Conservation (phyloP, 1,140 invertebrate genomes). For the Bombus fervidus region DNA sequence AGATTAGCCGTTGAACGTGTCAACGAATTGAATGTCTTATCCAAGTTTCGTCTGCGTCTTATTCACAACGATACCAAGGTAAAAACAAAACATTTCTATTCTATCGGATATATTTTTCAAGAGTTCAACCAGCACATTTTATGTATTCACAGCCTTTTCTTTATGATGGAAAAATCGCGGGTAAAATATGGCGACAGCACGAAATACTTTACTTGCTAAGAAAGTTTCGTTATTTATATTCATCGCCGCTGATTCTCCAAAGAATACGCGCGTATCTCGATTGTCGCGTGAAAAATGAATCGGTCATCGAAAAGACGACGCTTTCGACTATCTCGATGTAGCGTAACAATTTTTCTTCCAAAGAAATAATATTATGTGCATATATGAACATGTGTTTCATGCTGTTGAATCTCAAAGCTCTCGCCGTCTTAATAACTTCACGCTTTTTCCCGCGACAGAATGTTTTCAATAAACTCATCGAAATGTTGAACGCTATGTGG, state of each 20-base stretch:
- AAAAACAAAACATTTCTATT: constrained; percentile 59
- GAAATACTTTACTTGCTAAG: neutral
- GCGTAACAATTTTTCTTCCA: neutral
- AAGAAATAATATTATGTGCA: neutral
- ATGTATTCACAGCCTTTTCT: neutral
- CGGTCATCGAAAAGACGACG: neutral
- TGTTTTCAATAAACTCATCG: neutral
- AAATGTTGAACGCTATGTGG: neutral
- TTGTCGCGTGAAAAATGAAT: neutral
- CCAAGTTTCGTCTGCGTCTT: constrained; percentile 88
- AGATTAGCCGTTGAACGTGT: constrained; percentile 88
- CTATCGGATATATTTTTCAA: constrained; percentile 1
- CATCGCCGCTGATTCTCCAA: neutral
- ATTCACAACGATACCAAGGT: constrained; percentile 93
- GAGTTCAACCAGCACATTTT: constrained; percentile 1
- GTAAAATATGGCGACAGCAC: neutral
- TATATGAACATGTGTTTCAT: neutral
- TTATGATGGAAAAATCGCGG: neutral
- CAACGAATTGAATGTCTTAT: constrained; percentile 86
- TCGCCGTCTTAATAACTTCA: too few species aligned
- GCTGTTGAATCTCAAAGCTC: neutral
- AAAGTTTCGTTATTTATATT: neutral
- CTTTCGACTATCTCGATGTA: neutral
- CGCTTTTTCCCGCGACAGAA: neutral
- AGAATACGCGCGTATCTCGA: neutral